These are phyloP conservation scores for Neomonachus schauinslandi DNA, from an alignment of 2,113 vertebrate genomes.

Conservation along the genomic window DNA sequence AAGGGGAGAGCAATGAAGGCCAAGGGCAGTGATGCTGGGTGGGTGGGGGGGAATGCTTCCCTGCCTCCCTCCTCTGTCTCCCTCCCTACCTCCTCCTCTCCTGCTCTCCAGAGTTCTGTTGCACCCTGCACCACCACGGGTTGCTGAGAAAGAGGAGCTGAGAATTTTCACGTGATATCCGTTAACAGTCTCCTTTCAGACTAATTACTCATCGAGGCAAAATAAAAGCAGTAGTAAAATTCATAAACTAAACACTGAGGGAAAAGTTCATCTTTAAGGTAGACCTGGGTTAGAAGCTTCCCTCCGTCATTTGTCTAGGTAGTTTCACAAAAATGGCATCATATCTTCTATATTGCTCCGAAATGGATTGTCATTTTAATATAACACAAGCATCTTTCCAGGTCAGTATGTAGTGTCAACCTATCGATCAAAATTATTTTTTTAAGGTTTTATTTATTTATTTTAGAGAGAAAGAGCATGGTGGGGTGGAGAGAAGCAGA, in stretches of 20 bases:
- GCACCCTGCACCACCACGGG: rapidly evolving
- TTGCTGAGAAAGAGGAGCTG: background rate
- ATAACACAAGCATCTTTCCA: background rate
- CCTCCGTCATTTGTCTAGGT: background rate
- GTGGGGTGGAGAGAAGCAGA: background rate
- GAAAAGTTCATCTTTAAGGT: background rate
- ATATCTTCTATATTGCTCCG: background rate
- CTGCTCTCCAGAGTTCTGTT: background rate
- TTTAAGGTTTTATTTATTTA: background rate
- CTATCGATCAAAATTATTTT: background rate
- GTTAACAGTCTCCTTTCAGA: background rate
- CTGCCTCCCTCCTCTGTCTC: too few relatives aligned
- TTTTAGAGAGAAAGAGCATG: background rate
- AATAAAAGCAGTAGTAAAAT: background rate
- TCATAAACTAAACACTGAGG: background rate
- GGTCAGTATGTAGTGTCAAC: background rate
- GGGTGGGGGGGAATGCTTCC: background rate
- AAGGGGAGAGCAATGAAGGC: background rate
- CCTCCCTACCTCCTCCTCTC: background rate
- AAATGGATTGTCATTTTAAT: background rate
- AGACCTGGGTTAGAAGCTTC: background rate
- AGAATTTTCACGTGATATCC: background rate
- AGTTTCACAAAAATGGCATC: background rate
- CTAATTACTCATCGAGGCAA: background rate
- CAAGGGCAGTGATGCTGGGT: background rate